These are phyloP conservation scores for Papilio aristodemus DNA, from an alignment of 1,140 invertebrate genomes.

Conservation along the genomic window DNA sequence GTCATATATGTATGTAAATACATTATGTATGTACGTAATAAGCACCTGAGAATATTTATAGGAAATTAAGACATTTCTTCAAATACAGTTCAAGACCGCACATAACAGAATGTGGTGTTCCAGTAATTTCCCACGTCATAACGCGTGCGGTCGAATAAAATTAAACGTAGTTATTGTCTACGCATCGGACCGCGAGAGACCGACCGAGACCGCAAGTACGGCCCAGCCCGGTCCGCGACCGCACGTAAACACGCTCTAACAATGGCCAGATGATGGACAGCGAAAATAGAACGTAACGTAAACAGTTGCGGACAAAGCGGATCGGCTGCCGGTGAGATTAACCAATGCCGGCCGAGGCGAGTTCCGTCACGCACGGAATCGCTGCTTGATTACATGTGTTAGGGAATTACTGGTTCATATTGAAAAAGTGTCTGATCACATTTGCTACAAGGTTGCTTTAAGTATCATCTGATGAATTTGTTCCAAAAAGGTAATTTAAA, in stretches of 20 bases:
- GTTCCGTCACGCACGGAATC: constrained; percentile 20
- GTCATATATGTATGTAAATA: too few relatives aligned
- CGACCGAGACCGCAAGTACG: constrained; percentile 49
- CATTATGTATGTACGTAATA: too few relatives aligned
- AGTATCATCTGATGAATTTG: background rate
- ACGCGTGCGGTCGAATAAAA: constrained; percentile 8
- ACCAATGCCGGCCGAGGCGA: constrained; percentile 42
- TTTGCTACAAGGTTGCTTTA: background rate
- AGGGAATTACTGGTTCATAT: constrained; percentile 1
- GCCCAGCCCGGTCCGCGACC: constrained; percentile 40
- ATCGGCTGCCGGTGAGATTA: constrained; percentile 48
- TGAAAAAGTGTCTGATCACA: background rate
- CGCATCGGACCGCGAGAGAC: constrained; percentile 52
- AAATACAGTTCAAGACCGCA: background rate
- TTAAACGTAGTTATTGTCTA: background rate
- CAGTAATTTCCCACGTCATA: background rate
- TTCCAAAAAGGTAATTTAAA: too few relatives aligned
- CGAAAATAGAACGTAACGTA: constrained; percentile 75
- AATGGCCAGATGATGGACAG: constrained; percentile 76
- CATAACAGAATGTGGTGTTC: background rate
- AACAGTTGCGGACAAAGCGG: constrained; percentile 71
- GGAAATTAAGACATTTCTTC: background rate
- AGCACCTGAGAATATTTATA: too few relatives aligned
- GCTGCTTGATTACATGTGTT: background rate
- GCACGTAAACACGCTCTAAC: constrained; percentile 70